phyloP scores from a whole-genome alignment of 1,140 invertebrate genomes.

The Chionoecetes opilio region DNA sequence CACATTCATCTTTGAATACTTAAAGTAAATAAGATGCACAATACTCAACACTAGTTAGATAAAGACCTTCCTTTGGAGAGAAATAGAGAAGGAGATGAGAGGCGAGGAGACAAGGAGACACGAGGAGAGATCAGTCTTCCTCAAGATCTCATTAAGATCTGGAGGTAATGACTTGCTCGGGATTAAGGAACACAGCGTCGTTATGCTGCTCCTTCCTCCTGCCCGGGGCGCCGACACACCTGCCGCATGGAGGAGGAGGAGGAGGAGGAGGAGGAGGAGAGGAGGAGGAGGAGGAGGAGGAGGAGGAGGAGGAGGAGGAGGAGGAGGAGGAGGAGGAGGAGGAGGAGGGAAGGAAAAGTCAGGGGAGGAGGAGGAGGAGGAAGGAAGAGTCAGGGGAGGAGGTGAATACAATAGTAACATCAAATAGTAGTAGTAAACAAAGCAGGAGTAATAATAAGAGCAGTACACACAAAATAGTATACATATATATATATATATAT shows the following conservation, averaged over 20 bases:
- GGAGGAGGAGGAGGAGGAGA: no score
- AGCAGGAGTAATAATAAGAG: not conserved
- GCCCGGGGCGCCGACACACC: not conserved
- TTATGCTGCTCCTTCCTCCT: slow-evolving; percentile 33
- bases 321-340: no score
- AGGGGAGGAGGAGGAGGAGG: not conserved
- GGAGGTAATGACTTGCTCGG: slow-evolving; percentile 33
- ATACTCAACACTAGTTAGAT: not conserved
- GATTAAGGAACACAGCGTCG: slow-evolving; percentile 56
- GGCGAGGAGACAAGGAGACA: slow-evolving; percentile 17
- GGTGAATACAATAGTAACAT: no score
- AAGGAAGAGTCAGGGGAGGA: not conserved
- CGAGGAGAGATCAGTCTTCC: slow-evolving; percentile 31
- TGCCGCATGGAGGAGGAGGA: no score
- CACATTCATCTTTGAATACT: not conserved
- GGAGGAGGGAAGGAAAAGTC: not conserved
- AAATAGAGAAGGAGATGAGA: not conserved
- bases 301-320: no score
- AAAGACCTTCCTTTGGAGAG: not conserved
- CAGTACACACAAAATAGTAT: no score
- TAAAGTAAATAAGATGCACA: not conserved
- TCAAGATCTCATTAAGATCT: slow-evolving; percentile 67
- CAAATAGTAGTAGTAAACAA: not conserved
- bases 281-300: no score
- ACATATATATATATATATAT: no score